Evolutionary conservation across 1,140 invertebrate species (phyloP), one percentile per base, ranked within the genome.

Genomic region (Asbolus verrucosus): DNA sequence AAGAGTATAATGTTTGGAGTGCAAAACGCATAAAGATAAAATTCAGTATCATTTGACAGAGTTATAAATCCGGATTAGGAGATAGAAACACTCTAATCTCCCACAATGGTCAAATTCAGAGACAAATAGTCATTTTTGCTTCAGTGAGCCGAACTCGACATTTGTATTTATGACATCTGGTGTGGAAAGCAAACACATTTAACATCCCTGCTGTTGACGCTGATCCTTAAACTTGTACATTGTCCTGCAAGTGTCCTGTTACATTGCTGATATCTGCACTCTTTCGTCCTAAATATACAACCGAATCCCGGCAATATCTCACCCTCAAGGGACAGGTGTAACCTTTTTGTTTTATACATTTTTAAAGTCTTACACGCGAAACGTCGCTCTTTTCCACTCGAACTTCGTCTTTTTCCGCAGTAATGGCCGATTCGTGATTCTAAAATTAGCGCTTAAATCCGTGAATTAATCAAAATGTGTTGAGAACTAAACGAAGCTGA

Each of bases 101-200:
- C 73, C 75, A 72, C 75, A 72, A 71, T 74, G 70, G 75, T 72
- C 75, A 74, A 71, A 74, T 72, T 72, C 67, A 76, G 73, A 74
- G 75, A 74, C 71, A 74, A 76, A 76, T 72, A 74, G 75, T 70
- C 60, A 74, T 74, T 76, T 71, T 74, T 74, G 73, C 67, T 76
- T 69, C 69, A 73, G 62, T 70, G 67, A 62, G 33, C 71, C 62
- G 71, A 75, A 70, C 73, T 72, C 62, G 70, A 70, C 73, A 65
- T 75, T 70, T 67, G 65, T 75, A 75, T 75, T 75, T 75, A 75
- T 75, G 71, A 75, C 65, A 75, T 75, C 73, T 75, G 73, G 73
- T 69, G 67, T 70, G 73, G 73, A 75, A 73, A 67, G 70, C 73
- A 62, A 62, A 36, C 59, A 62, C 59, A 62, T 62, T 38, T 62